phyloP scores from a whole-genome alignment of 1,140 invertebrate species.

The Pseudomyrmex pallidus region DNA sequence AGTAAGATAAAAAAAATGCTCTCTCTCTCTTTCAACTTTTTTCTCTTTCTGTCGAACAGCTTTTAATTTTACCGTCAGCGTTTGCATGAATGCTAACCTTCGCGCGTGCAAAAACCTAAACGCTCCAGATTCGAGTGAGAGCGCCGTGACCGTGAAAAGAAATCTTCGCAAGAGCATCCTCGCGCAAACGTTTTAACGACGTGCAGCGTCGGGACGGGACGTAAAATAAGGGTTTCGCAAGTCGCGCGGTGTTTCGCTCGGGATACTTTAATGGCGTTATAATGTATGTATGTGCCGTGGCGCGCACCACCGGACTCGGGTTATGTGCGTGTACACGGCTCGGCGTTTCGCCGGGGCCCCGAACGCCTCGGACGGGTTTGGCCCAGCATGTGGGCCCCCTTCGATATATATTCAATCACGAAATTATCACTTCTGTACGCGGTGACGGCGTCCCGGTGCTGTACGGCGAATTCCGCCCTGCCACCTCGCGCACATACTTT shows the following conservation, averaged over 20 bases:
- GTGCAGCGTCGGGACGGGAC: constrained; percentile 64
- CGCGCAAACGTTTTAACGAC: constrained; percentile 68
- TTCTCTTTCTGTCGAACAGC: too few relatives aligned
- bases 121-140: background rate
- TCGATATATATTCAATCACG: constrained; percentile 84
- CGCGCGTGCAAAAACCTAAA: background rate
- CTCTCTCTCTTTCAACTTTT: background rate
- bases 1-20: background rate
- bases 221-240: constrained; percentile 73
- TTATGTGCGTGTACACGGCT: constrained; percentile 60
- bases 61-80: background rate
- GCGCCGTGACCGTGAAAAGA: constrained; percentile 9
- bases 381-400: constrained; percentile 80
- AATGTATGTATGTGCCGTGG: constrained; percentile 84
- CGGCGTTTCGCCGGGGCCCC: constrained; percentile 51
- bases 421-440: constrained; percentile 85
- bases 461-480: constrained; percentile 56
- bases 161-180: constrained; percentile 33
- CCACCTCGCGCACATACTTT: constrained; percentile 47
- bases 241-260: constrained; percentile 70
- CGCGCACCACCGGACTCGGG: constrained; percentile 66
- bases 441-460: constrained; percentile 46
- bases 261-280: constrained; percentile 83
- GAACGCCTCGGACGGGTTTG: constrained; percentile 79
- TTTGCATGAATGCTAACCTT: background rate